Evolutionary conservation across 2,797 vertebrate species (phyloP).

Genomic region (Coregonus suidteri): DNA sequence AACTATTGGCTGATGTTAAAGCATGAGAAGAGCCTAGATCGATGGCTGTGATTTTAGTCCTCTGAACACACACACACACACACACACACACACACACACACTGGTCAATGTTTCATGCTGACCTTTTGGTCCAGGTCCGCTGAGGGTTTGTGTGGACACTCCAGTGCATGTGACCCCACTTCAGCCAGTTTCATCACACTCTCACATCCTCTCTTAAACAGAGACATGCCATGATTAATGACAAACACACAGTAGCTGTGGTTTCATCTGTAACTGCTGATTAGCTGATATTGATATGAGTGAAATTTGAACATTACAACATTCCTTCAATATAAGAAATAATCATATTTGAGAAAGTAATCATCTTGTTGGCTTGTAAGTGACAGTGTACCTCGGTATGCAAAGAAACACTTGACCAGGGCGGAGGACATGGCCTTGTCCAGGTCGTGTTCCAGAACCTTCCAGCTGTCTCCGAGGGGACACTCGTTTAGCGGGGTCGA

Average conservation of each 20-base stretch:
- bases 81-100: not conserved
- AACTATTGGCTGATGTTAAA: constrained; percentile 39
- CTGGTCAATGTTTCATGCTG: constrained; percentile 59
- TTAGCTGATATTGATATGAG: too few relatives aligned
- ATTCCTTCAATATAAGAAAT: too few relatives aligned
- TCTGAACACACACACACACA: too few relatives aligned
- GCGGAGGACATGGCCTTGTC: constrained; percentile 62
- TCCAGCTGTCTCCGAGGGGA: constrained; percentile 65
- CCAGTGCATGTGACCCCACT: constrained; percentile 63
- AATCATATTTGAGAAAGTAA: too few relatives aligned
- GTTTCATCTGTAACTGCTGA: too few relatives aligned
- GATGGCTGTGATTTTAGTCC: constrained; percentile 46
- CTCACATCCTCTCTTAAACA: constrained; percentile 61
- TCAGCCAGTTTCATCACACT: constrained; percentile 60
- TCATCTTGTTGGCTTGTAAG: too few relatives aligned
- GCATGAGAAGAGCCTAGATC: constrained; percentile 49
- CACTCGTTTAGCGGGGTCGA: constrained; percentile 63
- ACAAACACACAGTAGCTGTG: too few relatives aligned
- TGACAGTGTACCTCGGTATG: constrained; percentile 63
- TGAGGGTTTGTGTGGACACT: constrained; percentile 65
- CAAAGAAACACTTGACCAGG: constrained; percentile 69
- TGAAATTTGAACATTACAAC: too few relatives aligned
- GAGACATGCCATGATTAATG: not conserved
- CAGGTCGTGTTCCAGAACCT: constrained; percentile 63
- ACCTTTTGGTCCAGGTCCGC: constrained; percentile 71